These are phyloP conservation scores for Tenthredo amoena DNA, from an alignment of 2,888 invertebrate genomes.

Conservation along the genomic window DNA sequence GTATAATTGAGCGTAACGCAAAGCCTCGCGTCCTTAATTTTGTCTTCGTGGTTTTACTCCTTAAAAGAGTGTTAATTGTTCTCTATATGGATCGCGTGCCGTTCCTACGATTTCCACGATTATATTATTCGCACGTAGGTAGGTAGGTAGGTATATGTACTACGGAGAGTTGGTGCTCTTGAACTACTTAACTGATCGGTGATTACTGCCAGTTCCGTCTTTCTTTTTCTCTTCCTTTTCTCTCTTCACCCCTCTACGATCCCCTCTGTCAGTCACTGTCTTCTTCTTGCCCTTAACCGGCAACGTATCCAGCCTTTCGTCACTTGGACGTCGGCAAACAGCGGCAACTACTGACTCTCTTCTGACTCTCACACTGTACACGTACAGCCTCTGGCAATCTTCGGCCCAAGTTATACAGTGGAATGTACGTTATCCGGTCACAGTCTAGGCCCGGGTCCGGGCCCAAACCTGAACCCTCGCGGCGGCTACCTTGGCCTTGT, in stretches of 20 bases:
- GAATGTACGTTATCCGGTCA: constrained; percentile 51
- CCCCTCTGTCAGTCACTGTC: not conserved
- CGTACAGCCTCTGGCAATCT: constrained; percentile 36
- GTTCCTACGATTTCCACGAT: constrained; percentile 49
- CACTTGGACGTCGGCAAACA: constrained; percentile 8
- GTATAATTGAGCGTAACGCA: constrained; percentile 46
- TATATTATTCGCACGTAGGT: constrained; percentile 39
- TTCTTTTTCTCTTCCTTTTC: constrained; percentile 17
- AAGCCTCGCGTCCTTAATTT: constrained; percentile 47
- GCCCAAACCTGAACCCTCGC: constrained; percentile 37
- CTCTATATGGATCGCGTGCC: constrained; percentile 42
- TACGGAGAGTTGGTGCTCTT: constrained; percentile 38
- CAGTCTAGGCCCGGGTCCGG: constrained; percentile 32
- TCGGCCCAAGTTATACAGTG: constrained; percentile 27
- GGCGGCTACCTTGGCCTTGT: constrained; percentile 51
- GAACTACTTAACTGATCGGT: constrained; percentile 49
- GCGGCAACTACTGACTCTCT: not conserved
- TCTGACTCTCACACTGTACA: constrained; percentile 13
- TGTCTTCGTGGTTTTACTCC: constrained; percentile 37
- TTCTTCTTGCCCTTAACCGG: constrained; percentile 42
- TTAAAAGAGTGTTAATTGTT: constrained; percentile 46
- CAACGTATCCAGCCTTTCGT: constrained; percentile 18
- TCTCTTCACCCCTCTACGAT: not conserved
- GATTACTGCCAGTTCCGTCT: constrained; percentile 47
- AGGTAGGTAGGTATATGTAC: constrained; percentile 28